These are phyloP conservation scores for Leptocoma aspasia DNA, from an alignment of 2,113 vertebrate species.

Conservation along the genomic window DNA sequence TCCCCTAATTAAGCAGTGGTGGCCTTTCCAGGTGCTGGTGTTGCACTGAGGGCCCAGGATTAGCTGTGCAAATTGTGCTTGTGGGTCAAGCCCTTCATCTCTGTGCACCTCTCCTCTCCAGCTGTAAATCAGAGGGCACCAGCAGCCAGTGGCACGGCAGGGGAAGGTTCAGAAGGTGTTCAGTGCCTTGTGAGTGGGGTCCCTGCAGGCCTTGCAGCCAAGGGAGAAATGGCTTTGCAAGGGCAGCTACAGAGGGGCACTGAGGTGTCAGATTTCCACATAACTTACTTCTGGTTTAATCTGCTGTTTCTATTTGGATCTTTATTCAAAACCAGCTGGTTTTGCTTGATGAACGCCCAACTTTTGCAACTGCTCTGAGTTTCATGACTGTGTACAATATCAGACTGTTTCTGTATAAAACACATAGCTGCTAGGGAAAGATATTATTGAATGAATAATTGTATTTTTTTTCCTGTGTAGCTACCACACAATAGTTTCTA, in stretches of 20 bases:
- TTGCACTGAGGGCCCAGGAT: background rate
- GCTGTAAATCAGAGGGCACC: too few species aligned
- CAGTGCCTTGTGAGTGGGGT: too few species aligned
- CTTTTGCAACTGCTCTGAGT: background rate
- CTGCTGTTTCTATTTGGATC: background rate
- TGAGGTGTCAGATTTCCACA: background rate
- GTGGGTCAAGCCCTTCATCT: background rate
- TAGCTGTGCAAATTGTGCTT: background rate
- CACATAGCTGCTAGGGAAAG: background rate
- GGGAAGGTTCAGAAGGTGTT: background rate
- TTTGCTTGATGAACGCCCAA: background rate
- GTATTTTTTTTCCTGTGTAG: background rate
- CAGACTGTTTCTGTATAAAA: background rate
- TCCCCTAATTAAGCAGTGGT: background rate
- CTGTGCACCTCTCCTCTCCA: background rate
- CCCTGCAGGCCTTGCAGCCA: background rate
- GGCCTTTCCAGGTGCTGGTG: background rate
- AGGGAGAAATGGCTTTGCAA: background rate
- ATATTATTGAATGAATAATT: background rate
- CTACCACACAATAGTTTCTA: background rate
- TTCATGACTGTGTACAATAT: background rate
- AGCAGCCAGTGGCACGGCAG: fast-evolving
- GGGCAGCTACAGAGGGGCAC: background rate
- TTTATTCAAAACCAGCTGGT: background rate
- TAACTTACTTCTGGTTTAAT: background rate